Conservation (phyloP, 2,888 invertebrate genomes). For the Lithophane socia region DNA sequence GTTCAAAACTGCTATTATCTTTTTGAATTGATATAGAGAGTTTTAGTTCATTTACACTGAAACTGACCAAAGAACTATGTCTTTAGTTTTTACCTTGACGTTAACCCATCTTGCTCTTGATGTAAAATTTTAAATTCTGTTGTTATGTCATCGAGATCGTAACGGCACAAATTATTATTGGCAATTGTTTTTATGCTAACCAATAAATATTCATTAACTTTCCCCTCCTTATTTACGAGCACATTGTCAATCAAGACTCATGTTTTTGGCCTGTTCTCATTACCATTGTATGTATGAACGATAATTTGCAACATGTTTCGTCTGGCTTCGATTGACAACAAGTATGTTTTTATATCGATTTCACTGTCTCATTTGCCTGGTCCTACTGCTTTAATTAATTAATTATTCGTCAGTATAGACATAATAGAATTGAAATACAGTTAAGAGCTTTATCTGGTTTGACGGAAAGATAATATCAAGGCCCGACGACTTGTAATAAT, state of each 20-base stretch:
- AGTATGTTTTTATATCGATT: slow-evolving; percentile 22
- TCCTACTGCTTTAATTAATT: slow-evolving; percentile 9
- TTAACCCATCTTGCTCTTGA: not conserved
- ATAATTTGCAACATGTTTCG: slow-evolving; percentile 26
- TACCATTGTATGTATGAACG: slow-evolving; percentile 52
- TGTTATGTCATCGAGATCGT: slow-evolving; percentile 9
- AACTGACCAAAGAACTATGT: not conserved
- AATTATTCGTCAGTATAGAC: not conserved
- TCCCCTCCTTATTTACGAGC: slow-evolving; percentile 35
- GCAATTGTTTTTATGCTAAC: slow-evolving; percentile 30
- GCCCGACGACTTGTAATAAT: not conserved
- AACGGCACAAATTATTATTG: slow-evolving; percentile 14
- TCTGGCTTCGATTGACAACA: slow-evolving; percentile 13
- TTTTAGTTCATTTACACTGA: not conserved
- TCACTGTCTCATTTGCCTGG: slow-evolving; percentile 6
- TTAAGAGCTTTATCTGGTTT: not conserved
- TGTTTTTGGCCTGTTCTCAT: slow-evolving; percentile 46
- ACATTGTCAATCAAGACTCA: slow-evolving; percentile 51
- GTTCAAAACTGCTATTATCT: not conserved
- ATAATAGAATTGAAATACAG: not conserved
- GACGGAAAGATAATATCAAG: slow-evolving; percentile 20
- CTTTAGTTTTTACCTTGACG: not conserved
- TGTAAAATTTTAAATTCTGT: not conserved
- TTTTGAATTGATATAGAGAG: too few relatives aligned
- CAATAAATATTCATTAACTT: slow-evolving; percentile 57